Evolutionary conservation across 1,140 invertebrate species (phyloP), one percentile per base, ranked within the genome.

Genomic region (Drosophila pruinosa): DNA sequence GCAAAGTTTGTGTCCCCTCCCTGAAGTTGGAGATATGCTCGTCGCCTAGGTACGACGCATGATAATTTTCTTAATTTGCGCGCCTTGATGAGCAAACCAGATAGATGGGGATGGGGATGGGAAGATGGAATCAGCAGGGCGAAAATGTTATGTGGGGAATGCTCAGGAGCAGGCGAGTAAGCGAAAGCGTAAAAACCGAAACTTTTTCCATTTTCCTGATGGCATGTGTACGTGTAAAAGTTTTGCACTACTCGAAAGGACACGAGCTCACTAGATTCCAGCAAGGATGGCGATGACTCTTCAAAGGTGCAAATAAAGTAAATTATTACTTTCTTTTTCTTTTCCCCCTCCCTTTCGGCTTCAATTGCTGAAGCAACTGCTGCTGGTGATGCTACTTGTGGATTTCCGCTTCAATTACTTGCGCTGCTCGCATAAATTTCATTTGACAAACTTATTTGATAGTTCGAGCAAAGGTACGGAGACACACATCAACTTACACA

Each of bases 281-380:
- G 21, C 4, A 15, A 31, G 38, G 12, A 14, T 22, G n/a, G 26
- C 53, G 45, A 43, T 43, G 65, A 67, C 74, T 82, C 82, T 82
- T 86, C 82, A 86, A 78, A 86, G 82, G 82, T 88, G 82, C 82
- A 86, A 86, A 86, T 86, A 86, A 86, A 86, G 82, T 86, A 86
- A 86, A 86, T 86, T 86, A 86, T 88, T 86, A 86, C 78, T 88
- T 82, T 78, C 82, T 74, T 7, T 43, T 43, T 43, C 36, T 50
- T 7, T 14, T 22, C 12, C 26, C 24, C 3, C 36, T 36, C 3
- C 19, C 15, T 50, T 0, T 14, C 10, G 0, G 12, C 54, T 38
- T 10, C 12, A 15, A 12, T 14, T 41, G 31, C 31, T 8, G 19
- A 19, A n/a, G n/a, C n/a, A n/a, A n/a, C n/a, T 43, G 4, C 14